Base-by-base conservation (phyloP, 2,888 invertebrate genomes). In the Ornithoptera priamus region DNA sequence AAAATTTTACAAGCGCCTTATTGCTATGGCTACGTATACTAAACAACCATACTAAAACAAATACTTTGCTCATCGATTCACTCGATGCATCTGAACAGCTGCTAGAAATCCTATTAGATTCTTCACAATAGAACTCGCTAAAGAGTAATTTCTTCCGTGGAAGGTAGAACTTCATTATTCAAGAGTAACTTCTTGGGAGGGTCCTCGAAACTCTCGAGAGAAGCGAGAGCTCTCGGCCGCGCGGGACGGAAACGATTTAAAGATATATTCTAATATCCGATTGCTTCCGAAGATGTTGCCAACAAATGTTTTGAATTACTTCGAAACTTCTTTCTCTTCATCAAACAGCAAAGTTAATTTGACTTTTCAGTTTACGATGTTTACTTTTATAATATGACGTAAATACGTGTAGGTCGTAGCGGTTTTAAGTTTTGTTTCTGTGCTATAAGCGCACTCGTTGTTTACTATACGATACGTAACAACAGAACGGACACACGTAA, bases 171-270 rank as follows among this genome's bases (percentile, higher is more conserved):
- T 68, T 68, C 68, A 46, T 68, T 50, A 63, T 68, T 68, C 46
- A 63, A 67, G 67, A 68, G 68, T 68, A 68, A 68, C 68, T 61
- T 67, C 46, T 57, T 62, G 30, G 58, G 42, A 68, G 62, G 42
- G 62, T 46, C 30, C 62, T 68, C 42, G 62, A 68, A 62, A n/a
- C 20, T 39, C 62, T 68, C 62, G 39, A 58, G 62, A 10, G 39
- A 10, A 42, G 57, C 22, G 36, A 62, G 62, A 42, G 56, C 62
- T 39, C 62, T 53, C 30, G 17, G 58, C 42, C 61, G 67, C 22
- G 18, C 57, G 39, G 46, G 30, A 12, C 36, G 56, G 67, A 39
- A 67, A 62, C 22, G 30, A 30, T 63, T 68, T 36, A 8, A 18
- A 46, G 30, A 68, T 42, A 39, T 39, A 68, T 62, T 68, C 62